A percentile compares a stretch with the other conserved stretches of the same genome.
Evolutionary conservation across 2,113 vertebrate species (phyloP).

Genomic region (Apeltes quadracus): DNA sequence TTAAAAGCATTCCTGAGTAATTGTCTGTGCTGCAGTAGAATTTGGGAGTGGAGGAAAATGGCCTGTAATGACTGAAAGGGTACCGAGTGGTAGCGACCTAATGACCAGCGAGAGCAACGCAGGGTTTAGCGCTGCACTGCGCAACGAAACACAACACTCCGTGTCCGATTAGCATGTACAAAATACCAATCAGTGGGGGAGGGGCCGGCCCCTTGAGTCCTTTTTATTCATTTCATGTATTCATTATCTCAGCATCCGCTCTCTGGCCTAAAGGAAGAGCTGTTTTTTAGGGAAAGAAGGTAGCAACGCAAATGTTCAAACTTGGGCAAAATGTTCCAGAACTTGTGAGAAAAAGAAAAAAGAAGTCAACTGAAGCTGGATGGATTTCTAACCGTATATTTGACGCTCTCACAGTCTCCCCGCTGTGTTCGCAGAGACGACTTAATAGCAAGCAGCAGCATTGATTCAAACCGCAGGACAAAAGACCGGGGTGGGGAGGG

Average conservation of each 20-base stretch:
- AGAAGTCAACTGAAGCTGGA: slow-evolving; percentile 11
- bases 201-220: background rate
- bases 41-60: slow-evolving; percentile 62
- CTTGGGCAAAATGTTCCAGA: slow-evolving; percentile 21
- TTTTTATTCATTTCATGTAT: slow-evolving; percentile 46
- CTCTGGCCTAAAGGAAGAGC: slow-evolving; percentile 1
- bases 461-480: slow-evolving; percentile 71
- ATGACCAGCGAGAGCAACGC: slow-evolving; percentile 34
- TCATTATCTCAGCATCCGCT: slow-evolving; percentile 34
- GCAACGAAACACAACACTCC: slow-evolving; percentile 40
- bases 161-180: slow-evolving; percentile 22
- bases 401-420: slow-evolving; percentile 36
- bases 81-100: slow-evolving; percentile 48
- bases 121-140: slow-evolving; percentile 37
- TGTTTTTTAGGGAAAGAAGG: slow-evolving; percentile 18
- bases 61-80: slow-evolving; percentile 56
- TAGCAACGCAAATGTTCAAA: slow-evolving; percentile 21
- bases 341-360: background rate
- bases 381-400: slow-evolving; percentile 22
- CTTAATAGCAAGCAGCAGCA: slow-evolving; percentile 52
- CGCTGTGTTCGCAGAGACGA: slow-evolving; percentile 47
- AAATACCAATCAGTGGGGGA: slow-evolving; percentile 14
- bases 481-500: slow-evolving; percentile 38
- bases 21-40: slow-evolving; percentile 65
- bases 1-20: slow-evolving; percentile 75